Evolutionary conservation across 2,113 vertebrate species (phyloP), one percentile per base, ranked within the genome.

Genomic region (Phylloscopus trochiloides): DNA sequence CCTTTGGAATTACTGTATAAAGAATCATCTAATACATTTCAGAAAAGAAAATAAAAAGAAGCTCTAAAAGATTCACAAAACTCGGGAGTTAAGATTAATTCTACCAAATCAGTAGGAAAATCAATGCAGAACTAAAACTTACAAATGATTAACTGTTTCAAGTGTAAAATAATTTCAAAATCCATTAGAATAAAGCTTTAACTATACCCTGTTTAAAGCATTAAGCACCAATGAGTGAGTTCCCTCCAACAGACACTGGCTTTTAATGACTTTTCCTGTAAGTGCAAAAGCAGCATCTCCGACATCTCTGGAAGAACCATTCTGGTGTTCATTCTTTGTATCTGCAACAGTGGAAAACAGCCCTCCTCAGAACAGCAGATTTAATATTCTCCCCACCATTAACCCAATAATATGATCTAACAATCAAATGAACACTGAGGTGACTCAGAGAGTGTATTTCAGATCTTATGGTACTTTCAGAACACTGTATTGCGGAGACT

Each of bases 121-220:
- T 66, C 26, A 80, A 20, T 1, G 17, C 11, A 14, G 52, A 82
- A 79, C 26, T 86, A 45, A 67, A 58, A 63, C 10, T 52, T 65
- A 61, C 10, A 81, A 52, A 84, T 55, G 3, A 68, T 67, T 87
- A 42, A 67, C 12, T 10, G 20, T 7, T 72, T 24, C n/a, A 85
- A 85, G 16, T 43, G 32, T 40, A 81, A 96, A 88, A 73, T 3
- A 85, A 20, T 29, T 17, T 78, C 43, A 65, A 96, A 70, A 96
- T 62, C 5, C 9, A 74, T 76, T 34, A 58, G 32, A 86, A 90
- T 71, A 88, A 88, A 92, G 40, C 14, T 78, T 86, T 51, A 85
- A 81, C 93, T 92, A 19, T 98, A 99, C 99, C 98, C 98, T 98
- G 96, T 99, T 99, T 90, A 99, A 98, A 77, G 98, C 98, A 54